Evolutionary conservation across 2,113 vertebrate genomes (phyloP).

Genomic region (Falcunculus frontatus): DNA sequence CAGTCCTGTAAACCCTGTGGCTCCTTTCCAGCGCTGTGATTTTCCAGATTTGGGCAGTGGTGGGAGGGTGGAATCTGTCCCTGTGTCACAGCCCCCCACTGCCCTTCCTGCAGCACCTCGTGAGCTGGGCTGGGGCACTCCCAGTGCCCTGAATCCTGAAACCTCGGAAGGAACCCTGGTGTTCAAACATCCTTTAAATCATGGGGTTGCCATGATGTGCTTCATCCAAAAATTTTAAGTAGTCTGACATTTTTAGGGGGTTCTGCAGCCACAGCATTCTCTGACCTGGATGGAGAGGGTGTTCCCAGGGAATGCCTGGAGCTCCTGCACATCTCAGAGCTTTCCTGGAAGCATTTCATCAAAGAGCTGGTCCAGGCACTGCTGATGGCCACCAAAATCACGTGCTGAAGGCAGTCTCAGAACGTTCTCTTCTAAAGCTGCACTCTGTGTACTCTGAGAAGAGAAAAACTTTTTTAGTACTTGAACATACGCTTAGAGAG

Average conservation of each 20-base stretch:
- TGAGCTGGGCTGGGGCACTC: not conserved
- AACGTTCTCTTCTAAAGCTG: not conserved
- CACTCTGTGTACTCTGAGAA: not conserved
- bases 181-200: not conserved
- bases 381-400: constrained; percentile 43
- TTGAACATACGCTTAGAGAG: not conserved
- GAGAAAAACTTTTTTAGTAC: not conserved
- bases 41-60: not conserved
- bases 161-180: not conserved
- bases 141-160: not conserved
- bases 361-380: constrained; percentile 62
- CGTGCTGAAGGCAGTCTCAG: not conserved
- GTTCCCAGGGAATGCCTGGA: rapidly evolving
- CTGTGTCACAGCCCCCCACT: rapidly evolving
- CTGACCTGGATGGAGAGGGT: not conserved
- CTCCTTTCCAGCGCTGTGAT: not conserved
- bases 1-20: not conserved
- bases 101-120: not conserved
- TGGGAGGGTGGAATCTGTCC: not conserved
- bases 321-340: constrained; percentile 49
- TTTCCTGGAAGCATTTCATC: constrained; percentile 70
- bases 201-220: rapidly evolving
- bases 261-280: not conserved
- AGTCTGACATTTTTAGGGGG: not conserved
- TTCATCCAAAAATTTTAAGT: not conserved